Evolutionary conservation across 2,888 invertebrate genomes (phyloP).

Genomic region (Papilio gigon): DNA sequence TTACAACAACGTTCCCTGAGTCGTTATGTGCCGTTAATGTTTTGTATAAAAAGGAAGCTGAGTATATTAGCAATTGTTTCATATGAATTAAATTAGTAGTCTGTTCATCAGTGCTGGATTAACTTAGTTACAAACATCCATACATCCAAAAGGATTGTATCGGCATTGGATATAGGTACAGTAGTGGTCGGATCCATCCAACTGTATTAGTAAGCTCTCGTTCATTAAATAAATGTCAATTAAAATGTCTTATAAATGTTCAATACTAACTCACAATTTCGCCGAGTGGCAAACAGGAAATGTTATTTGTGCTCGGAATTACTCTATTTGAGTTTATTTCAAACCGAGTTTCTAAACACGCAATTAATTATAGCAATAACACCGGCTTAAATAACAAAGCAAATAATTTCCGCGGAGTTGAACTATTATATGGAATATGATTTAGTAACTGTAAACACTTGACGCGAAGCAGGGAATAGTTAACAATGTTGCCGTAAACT

Average conservation of each 20-base stretch:
- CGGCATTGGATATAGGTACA: too few relatives aligned
- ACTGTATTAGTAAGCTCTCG: too few relatives aligned
- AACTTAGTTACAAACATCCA: too few relatives aligned
- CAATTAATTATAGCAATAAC: neutral
- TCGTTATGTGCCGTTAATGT: conserved; percentile 3
- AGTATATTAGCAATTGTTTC: neutral
- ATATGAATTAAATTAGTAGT: too few relatives aligned
- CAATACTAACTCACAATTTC: too few relatives aligned
- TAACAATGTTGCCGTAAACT: conserved; percentile 22
- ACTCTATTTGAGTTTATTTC: neutral
- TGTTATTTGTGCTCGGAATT: neutral
- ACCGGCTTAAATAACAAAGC: conserved; percentile 5
- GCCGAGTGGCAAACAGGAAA: neutral
- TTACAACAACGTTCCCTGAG: conserved; percentile 1
- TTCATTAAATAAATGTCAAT: too few relatives aligned
- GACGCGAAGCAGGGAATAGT: conserved; percentile 23
- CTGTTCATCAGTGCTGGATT: too few relatives aligned
- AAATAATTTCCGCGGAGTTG: conserved; percentile 9
- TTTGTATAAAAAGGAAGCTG: neutral
- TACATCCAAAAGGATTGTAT: too few relatives aligned
- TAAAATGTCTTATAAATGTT: too few relatives aligned
- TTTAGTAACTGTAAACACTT: conserved; percentile 23
- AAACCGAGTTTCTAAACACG: conserved; percentile 1
- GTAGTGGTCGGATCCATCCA: too few relatives aligned
- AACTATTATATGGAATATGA: conserved; percentile 10